Percentiles rank a stretch among this genome's conserved stretches.
Evolutionary conservation across 2,888 invertebrate species (phyloP).

Genomic region (Sclerodermus sp.): DNA sequence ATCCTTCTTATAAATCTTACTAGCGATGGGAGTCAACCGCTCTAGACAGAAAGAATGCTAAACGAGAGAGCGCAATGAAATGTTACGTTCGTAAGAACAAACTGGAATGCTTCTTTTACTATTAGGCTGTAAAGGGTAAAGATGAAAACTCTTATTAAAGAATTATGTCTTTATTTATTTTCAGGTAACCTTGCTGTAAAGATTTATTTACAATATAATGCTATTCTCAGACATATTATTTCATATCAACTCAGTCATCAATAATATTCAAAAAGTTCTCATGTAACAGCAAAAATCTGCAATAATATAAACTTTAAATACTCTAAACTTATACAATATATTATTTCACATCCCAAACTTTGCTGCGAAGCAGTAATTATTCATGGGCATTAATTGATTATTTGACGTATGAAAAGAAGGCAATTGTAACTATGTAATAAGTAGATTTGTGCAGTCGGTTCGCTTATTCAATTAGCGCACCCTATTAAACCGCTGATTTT

Average conservation of each 20-base stretch:
- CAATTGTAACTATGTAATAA: constrained; percentile 32
- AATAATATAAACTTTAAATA: constrained; percentile 40
- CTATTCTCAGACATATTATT: constrained; percentile 33
- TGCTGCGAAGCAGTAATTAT: constrained; percentile 18
- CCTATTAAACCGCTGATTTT: constrained; percentile 13
- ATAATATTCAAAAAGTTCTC: constrained; percentile 34
- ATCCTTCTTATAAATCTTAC: not conserved
- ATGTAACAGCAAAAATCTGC: constrained; percentile 25
- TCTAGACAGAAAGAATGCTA: too few relatives aligned
- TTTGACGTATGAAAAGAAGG: constrained; percentile 34
- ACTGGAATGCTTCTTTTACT: too few relatives aligned
- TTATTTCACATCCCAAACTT: constrained; percentile 23
- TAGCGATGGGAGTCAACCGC: too few relatives aligned
- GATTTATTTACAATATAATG: constrained; percentile 45
- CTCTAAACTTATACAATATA: constrained; percentile 31
- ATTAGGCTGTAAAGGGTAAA: not conserved
- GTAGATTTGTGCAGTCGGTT: constrained; percentile 36
- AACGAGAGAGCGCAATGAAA: too few relatives aligned
- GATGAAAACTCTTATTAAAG: constrained; percentile 12
- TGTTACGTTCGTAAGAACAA: too few relatives aligned
- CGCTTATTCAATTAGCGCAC: not conserved
- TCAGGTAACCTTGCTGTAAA: constrained; percentile 37
- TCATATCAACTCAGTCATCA: constrained; percentile 35
- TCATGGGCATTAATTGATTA: constrained; percentile 20
- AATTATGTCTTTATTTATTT: constrained; percentile 34